Base-by-base conservation (phyloP, 1,140 invertebrate species). In the Hesperophylax magnus region DNA sequence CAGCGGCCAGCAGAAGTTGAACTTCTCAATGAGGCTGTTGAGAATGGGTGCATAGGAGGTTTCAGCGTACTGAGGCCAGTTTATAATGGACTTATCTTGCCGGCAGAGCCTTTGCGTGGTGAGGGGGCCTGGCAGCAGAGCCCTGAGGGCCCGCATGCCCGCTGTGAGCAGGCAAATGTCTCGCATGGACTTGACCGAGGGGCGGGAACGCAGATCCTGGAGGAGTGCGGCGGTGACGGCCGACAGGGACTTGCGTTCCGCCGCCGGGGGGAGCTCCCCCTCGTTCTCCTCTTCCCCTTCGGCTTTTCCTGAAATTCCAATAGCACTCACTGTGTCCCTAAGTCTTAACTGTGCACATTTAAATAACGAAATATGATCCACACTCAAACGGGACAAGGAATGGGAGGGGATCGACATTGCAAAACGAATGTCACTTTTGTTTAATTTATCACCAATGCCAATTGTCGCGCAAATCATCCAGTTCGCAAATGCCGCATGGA, bases 101-200 rank as follows among this genome's bases (percentile, higher is more conserved):
- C 81, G 78, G 31, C 74, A 82, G 1, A 94, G 86, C 85, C 93
- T 93, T 84, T 94, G 92, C 17, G 91, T 87, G 0, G 93, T 94
- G 31, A 92, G 77, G 2, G 92, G 91, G 0, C 93, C 93, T 0
- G 94, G 94, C 22, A 95, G 88, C 77, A 86, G 86, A 20, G 84
- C 63, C 4, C 83, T 56, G 15, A 91, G 87, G 1, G 63, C 84
- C 2, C 71, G 58, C 8, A 88, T 75, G 18, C 86, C 83, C 81
- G 69, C 79, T 81, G 85, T 85, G 18, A 92, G 78, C 27, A 71
- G 82, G 52, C 87, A 82, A n/a, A 90, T 80, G 69, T 90, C 88
- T n/a, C 54, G 85, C 53, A 90, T 85, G 9, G 86, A 88, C 77
- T 89, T 89, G 53, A 67, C 92, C 88, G 52, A 85, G 82, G 20